These are phyloP conservation scores for Esox lucius DNA, from an alignment of 2,797 vertebrate species.

Conservation along the genomic window DNA sequence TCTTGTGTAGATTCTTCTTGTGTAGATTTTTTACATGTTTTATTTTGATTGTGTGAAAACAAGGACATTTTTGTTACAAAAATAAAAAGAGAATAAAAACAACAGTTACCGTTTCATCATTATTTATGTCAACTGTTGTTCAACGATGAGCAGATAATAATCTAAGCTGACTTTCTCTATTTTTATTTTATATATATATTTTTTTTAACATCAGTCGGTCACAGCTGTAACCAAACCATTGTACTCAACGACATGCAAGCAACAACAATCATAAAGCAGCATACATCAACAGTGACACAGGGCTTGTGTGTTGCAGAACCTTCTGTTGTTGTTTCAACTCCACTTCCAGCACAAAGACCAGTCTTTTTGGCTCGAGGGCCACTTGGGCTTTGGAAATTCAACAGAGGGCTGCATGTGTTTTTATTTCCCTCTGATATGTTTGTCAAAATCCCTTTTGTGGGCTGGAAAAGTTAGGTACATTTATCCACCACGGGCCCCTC, in stretches of 20 bases:
- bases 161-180: no score
- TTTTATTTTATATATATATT: no score
- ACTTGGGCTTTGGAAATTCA: not conserved
- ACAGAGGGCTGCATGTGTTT: not conserved
- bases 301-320: not conserved
- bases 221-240: not conserved
- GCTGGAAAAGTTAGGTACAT: no score
- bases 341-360: not conserved
- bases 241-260: not conserved
- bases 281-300: not conserved
- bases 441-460: no score
- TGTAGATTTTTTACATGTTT: no score
- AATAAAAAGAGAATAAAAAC: constrained; percentile 77
- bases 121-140: constrained; percentile 47
- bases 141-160: constrained; percentile 54
- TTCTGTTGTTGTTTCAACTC: not conserved
- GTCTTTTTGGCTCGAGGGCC: no score
- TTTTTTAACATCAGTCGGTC: not conserved
- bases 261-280: not conserved
- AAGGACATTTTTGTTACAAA: constrained; percentile 76
- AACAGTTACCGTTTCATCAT: constrained; percentile 43
- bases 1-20: constrained; percentile 79
- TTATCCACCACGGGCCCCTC: no score
- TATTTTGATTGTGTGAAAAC: constrained; percentile 78
- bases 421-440: not conserved